Percentiles rank a stretch among this genome's conserved stretches.
Evolutionary conservation across 2,113 vertebrate species (phyloP).

Genomic region (Xiphorhynchus elegans): DNA sequence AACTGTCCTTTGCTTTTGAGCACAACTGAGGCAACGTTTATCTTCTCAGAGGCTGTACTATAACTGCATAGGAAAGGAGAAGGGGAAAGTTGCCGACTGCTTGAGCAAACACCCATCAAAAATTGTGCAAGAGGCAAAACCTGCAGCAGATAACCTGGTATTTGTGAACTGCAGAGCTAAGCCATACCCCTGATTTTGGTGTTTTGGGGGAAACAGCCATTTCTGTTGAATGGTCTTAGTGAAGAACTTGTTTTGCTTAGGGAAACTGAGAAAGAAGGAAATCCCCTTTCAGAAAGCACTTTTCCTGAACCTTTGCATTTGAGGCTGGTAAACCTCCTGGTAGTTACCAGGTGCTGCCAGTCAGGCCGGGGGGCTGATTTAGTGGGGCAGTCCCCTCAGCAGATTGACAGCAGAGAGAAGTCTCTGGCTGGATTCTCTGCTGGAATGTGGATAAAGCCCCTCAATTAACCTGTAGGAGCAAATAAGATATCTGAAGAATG

Average conservation of each 20-base stretch:
- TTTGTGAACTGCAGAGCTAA: neutral
- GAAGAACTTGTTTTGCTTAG: neutral
- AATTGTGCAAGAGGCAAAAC: neutral
- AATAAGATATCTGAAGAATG: neutral
- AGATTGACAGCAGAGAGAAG: neutral
- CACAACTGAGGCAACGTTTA: neutral
- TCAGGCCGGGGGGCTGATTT: fast-evolving
- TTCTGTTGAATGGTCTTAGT: neutral
- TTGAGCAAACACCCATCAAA: neutral
- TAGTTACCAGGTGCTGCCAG: neutral
- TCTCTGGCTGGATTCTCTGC: neutral
- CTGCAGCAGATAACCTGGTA: neutral
- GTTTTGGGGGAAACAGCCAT: neutral
- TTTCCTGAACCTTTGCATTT: neutral
- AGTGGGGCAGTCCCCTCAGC: neutral
- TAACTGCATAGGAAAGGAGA: neutral
- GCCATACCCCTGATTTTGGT: neutral
- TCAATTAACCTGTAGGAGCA: neutral
- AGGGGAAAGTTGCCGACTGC: neutral
- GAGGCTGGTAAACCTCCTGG: neutral
- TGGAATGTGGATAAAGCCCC: slow-evolving; percentile 12
- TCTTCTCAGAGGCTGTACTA: neutral
- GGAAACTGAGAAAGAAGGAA: neutral
- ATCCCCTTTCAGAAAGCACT: neutral
- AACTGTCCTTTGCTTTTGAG: neutral